Conservation (phyloP, 2,113 vertebrate genomes). For the Ifrita kowaldi region DNA sequence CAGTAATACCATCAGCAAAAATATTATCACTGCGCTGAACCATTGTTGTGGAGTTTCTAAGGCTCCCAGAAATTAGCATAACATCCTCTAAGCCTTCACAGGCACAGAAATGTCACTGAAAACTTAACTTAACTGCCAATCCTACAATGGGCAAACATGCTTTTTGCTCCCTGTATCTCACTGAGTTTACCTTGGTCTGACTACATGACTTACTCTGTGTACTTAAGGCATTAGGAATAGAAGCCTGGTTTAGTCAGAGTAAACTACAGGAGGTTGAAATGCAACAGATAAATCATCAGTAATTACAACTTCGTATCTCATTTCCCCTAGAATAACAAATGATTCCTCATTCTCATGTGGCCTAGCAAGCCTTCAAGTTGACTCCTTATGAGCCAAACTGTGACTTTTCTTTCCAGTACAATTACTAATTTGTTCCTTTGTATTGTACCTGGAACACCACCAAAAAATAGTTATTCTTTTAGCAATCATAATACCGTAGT, state of each 20-base stretch:
- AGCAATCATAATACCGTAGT: background rate
- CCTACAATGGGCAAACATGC: background rate
- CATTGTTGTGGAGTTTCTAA: background rate
- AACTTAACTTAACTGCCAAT: background rate
- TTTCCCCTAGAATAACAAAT: background rate
- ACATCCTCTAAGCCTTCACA: background rate
- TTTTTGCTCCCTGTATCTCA: background rate
- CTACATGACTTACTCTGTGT: background rate
- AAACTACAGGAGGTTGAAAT: background rate
- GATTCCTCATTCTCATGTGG: background rate
- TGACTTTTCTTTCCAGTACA: background rate
- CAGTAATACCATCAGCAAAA: background rate
- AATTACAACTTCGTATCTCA: background rate
- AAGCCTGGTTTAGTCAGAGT: background rate
- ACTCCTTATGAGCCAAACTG: background rate
- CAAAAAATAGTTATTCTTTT: background rate
- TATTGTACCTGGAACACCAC: background rate
- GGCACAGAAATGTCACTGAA: background rate
- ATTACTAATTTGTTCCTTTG: background rate
- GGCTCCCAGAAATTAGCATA: background rate
- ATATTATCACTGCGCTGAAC: background rate
- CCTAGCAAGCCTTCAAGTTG: background rate
- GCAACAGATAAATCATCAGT: background rate
- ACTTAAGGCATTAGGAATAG: background rate
- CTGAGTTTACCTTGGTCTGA: background rate